Evolutionary conservation across 2,113 vertebrate genomes (phyloP).

Genomic region (Hassar affinis): DNA sequence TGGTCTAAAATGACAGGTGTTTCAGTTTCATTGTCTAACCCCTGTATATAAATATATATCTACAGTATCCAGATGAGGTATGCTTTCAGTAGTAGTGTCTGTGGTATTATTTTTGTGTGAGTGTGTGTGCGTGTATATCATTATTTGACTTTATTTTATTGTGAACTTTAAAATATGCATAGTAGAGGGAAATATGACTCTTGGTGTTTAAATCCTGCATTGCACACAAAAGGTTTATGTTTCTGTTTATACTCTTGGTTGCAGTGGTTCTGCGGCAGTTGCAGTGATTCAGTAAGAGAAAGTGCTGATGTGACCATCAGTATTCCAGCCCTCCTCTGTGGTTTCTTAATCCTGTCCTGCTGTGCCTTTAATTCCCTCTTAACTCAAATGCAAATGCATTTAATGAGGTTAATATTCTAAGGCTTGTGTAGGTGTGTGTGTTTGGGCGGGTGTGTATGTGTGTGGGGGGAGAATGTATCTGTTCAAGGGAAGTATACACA

Average conservation of each 20-base stretch:
- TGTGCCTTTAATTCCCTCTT: slow-evolving; percentile 65
- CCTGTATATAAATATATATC: too few species aligned
- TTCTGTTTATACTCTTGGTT: not conserved
- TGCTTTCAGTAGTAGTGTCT: too few species aligned
- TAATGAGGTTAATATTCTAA: slow-evolving; percentile 69
- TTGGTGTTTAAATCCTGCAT: not conserved
- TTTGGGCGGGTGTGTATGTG: not conserved
- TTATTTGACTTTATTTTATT: not conserved
- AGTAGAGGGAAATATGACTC: not conserved
- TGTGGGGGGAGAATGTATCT: too few species aligned
- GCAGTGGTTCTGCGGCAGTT: slow-evolving; percentile 12
- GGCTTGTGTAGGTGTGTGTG: not conserved
- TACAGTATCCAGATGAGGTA: too few species aligned
- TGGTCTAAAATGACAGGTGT: too few species aligned
- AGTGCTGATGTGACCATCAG: slow-evolving; percentile 34
- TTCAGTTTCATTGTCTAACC: too few species aligned
- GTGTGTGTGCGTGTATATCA: too few species aligned
- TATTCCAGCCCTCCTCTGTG: slow-evolving; percentile 55
- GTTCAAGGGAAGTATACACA: not conserved
- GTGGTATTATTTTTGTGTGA: too few species aligned
- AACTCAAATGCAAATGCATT: slow-evolving; percentile 69
- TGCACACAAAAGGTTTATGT: not conserved
- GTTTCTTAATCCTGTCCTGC: slow-evolving; percentile 64
- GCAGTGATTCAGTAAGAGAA: slow-evolving; percentile 32
- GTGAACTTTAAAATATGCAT: not conserved